Conservation (phyloP, 2,888 invertebrate species). For the Lymantria dispar region DNA sequence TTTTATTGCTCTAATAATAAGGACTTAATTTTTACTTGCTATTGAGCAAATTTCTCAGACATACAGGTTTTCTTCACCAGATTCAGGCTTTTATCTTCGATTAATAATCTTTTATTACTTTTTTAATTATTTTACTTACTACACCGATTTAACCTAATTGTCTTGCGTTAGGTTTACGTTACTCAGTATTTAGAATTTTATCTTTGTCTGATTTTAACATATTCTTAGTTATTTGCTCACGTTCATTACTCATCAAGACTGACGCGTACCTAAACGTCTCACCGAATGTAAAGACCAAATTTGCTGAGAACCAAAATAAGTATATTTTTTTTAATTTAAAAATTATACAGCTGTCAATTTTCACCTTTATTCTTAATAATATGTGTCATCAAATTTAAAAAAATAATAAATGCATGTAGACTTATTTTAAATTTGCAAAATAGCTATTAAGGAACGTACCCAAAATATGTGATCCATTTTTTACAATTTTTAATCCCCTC, state of each 20-base stretch:
- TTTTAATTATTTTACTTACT: too few species aligned
- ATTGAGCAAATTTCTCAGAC: too few species aligned
- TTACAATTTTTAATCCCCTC: too few species aligned
- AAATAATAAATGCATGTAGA: background rate
- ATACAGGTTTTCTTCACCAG: too few species aligned
- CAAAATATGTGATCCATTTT: background rate
- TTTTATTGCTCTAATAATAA: too few species aligned
- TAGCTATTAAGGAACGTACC: background rate
- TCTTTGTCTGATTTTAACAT: background rate
- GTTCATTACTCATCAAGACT: slow-evolving; percentile 33
- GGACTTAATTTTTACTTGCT: too few species aligned
- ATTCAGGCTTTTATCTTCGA: too few species aligned
- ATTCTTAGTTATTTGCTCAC: slow-evolving; percentile 27
- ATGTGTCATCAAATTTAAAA: background rate
- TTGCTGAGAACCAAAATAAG: slow-evolving; percentile 48
- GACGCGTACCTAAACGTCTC: slow-evolving; percentile 30
- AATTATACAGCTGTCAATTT: slow-evolving; percentile 23
- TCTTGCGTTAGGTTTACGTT: too few species aligned
- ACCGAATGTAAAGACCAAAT: slow-evolving; percentile 55
- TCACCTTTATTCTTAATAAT: background rate
- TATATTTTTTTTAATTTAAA: slow-evolving; percentile 7
- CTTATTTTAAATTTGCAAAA: too few species aligned
- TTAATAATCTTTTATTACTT: too few species aligned
- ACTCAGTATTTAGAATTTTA: too few species aligned
- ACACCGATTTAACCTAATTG: too few species aligned